Evolutionary conservation across 35 echinoderm and acorn worm genomes (phyloP).

Genomic region (Chiridota heheva): DNA sequence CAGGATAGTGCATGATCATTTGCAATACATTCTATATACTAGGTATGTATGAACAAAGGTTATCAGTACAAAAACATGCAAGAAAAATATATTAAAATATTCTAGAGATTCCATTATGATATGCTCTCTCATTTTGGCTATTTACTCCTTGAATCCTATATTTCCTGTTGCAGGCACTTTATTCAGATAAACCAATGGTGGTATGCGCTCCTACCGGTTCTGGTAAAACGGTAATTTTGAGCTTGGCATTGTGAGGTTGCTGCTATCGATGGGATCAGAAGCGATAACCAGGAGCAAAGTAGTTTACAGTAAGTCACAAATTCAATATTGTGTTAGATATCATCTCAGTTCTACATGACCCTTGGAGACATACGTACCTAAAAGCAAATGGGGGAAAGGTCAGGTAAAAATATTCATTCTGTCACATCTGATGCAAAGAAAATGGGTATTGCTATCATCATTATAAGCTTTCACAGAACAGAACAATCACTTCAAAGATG

Average conservation of each 20-base stretch:
- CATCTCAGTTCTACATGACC: too few species aligned
- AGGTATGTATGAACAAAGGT: too few species aligned
- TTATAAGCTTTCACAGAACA: not conserved
- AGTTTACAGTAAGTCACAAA: constrained; percentile 73
- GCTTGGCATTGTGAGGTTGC: constrained; percentile 62
- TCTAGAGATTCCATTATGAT: too few species aligned
- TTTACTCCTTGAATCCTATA: not conserved
- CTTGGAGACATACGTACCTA: too few species aligned
- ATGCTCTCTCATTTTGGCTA: too few species aligned
- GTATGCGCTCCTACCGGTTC: constrained; percentile 79
- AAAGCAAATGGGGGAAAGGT: too few species aligned
- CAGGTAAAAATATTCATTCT: too few species aligned
- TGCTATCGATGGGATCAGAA: constrained; percentile 40
- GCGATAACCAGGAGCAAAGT: constrained; percentile 47
- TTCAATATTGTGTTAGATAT: too few species aligned
- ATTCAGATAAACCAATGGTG: constrained; percentile 71
- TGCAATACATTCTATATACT: too few species aligned
- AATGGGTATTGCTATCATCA: not conserved
- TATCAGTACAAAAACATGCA: too few species aligned
- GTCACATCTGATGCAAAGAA: not conserved
- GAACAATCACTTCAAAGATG: not conserved
- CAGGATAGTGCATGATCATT: too few species aligned
- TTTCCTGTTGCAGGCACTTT: constrained; percentile 47
- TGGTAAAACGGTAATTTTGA: constrained; percentile 77
- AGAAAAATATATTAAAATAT: too few species aligned